phyloP scores from a whole-genome alignment of 2,888 invertebrate genomes.

The Ellobium chinense region DNA sequence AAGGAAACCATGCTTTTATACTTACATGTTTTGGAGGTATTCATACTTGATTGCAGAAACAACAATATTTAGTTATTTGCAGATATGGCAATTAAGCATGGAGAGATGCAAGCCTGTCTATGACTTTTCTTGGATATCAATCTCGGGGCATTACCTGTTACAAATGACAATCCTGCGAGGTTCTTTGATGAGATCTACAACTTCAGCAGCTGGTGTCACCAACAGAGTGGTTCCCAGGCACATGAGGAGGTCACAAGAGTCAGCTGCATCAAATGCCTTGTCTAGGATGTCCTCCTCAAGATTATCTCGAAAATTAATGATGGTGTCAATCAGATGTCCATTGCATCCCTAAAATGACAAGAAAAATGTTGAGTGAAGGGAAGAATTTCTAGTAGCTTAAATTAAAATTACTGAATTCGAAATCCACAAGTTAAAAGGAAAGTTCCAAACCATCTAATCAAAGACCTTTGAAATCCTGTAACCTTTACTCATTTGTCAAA shows the following conservation, averaged over 20 bases:
- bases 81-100: too few relatives aligned
- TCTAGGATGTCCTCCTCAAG: conserved; percentile 67
- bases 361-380: too few relatives aligned
- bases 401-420: too few relatives aligned
- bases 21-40: too few relatives aligned
- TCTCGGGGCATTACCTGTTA: conserved; percentile 62
- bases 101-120: background rate
- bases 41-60: too few relatives aligned
- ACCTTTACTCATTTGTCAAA: too few relatives aligned
- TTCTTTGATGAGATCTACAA: conserved; percentile 63
- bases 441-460: too few relatives aligned
- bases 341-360: conserved; percentile 62
- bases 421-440: too few relatives aligned
- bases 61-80: too few relatives aligned
- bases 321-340: conserved; percentile 70
- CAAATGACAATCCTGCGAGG: conserved; percentile 65
- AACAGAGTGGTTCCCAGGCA: conserved; percentile 74
- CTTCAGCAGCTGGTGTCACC: conserved; percentile 73
- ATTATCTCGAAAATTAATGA: conserved; percentile 75
- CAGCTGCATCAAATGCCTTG: conserved; percentile 58
- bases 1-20: too few relatives aligned
- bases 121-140: background rate
- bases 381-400: too few relatives aligned
- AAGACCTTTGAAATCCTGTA: too few relatives aligned
- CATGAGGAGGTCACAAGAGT: conserved; percentile 69